Evolutionary conservation across 2,888 invertebrate species (phyloP), one percentile per base, ranked within the genome.

Genomic region (Harmothoe impar): DNA sequence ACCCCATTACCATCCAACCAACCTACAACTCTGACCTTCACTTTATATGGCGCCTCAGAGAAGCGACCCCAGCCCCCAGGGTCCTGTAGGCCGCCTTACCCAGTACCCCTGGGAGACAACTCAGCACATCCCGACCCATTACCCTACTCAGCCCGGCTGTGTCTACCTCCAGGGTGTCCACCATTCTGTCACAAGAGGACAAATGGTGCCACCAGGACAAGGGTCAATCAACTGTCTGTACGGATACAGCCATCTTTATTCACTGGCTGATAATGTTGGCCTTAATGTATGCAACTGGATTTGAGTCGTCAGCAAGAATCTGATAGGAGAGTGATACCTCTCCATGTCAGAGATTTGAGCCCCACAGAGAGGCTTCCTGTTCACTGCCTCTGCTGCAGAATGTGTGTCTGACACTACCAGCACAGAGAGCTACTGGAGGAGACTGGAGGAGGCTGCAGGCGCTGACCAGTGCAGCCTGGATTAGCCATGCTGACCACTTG

Each of bases 41-140:
- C 72, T 29, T 29, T 72, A 72, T 72, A 29, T 29, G 72, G 72
- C 62, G 62, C 62, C 62, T n/a, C 62, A n/a, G 20, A 62, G 62
- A n/a, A 20, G 12, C 15, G n/a, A 1, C 23, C 23, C 62, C 20
- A 1, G 12, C 62, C 20, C 15, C 25, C 72, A 72, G 29, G 31
- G 31, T 17, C 72, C 0, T 72, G 72, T 72, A 25, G 72, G 15
- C 29, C 25, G 72, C 5, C 72, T 17, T 25, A 72, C 29, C 25
- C 72, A 12, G 29, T 72, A 25, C 29, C 72, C 72, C 31, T 25
- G 15, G 72, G 72, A 29, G 72, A 72, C 72, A 25, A 5, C 25
- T 23, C 29, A 72, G 29, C 3, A 72, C 72, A 72, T 72, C 31
- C 29, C 72, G 1, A 3, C 29, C 72, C 31, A 72, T 72, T 29